A percentile compares a stretch with the other conserved stretches of the same genome.
These are phyloP conservation scores for Ennomos quercinarius DNA, from an alignment of 2,888 invertebrate genomes.

Conservation along the genomic window DNA sequence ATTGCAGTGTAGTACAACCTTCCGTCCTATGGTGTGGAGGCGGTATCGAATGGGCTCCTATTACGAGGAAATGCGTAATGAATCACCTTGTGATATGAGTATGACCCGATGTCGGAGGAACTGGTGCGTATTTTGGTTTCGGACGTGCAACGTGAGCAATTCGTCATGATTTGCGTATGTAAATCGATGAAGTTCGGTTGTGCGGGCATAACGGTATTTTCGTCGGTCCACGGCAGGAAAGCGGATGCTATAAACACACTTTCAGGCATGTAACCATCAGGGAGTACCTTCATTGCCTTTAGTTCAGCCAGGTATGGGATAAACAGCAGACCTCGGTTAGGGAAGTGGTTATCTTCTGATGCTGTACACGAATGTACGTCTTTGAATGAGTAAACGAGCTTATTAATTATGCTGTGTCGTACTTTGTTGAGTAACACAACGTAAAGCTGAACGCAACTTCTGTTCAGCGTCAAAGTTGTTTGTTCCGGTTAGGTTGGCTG, in stretches of 20 bases:
- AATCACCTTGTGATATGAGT: constrained; percentile 45
- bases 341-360: constrained; percentile 32
- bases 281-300: constrained; percentile 56
- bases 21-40: not conserved
- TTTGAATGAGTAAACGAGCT: not conserved
- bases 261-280: constrained; percentile 68
- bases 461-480: too few relatives aligned
- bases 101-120: constrained; percentile 46
- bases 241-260: constrained; percentile 84
- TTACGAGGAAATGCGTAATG: constrained; percentile 46
- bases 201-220: constrained; percentile 82
- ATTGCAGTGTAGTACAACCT: not conserved
- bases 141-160: constrained; percentile 77
- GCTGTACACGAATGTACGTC: constrained; percentile 17
- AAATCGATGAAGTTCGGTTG: constrained; percentile 81
- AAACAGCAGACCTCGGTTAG: constrained; percentile 36
- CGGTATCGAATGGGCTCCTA: constrained; percentile 3
- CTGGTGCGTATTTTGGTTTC: constrained; percentile 69
- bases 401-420: too few relatives aligned
- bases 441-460: too few relatives aligned
- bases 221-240: constrained; percentile 80
- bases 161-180: constrained; percentile 84
- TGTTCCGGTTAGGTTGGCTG: too few relatives aligned
- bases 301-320: constrained; percentile 52
- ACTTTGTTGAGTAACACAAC: too few relatives aligned